These are phyloP conservation scores for Buceros bicornis DNA, from an alignment of 2,797 vertebrate genomes.

Conservation along the genomic window DNA sequence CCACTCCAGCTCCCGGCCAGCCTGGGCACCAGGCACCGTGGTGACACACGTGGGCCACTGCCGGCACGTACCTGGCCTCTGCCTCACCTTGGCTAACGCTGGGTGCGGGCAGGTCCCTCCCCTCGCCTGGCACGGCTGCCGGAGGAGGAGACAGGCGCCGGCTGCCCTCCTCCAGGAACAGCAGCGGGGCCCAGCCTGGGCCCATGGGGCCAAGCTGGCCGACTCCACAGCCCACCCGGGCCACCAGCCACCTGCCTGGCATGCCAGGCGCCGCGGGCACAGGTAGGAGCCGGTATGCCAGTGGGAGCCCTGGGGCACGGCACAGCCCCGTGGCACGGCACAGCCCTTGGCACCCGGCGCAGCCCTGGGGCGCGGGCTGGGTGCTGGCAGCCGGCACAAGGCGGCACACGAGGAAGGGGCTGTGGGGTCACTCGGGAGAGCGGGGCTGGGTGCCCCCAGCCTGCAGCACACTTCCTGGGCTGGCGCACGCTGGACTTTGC, in stretches of 20 bases:
- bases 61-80: constrained; percentile 40
- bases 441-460: neutral
- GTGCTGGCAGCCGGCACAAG: neutral
- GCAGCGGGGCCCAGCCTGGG: neutral
- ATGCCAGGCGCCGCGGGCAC: neutral
- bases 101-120: constrained; percentile 49
- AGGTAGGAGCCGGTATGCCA: neutral
- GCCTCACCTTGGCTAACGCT: constrained; percentile 63
- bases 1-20: neutral
- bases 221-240: neutral
- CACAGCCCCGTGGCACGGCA: neutral
- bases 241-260: neutral
- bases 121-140: constrained; percentile 60
- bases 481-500: neutral
- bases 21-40: neutral
- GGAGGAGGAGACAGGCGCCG: constrained; percentile 66
- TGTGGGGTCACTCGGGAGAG: neutral
- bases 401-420: neutral
- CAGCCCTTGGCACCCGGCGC: neutral
- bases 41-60: neutral
- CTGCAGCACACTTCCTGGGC: fast-evolving
- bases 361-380: neutral
- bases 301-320: neutral
- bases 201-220: neutral
- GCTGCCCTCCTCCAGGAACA: constrained; percentile 64